Percentiles rank a stretch among this genome's conserved stretches.
These are phyloP conservation scores for Enchytraeus crypticus DNA, from an alignment of 2,888 invertebrate genomes.

Conservation along the genomic window DNA sequence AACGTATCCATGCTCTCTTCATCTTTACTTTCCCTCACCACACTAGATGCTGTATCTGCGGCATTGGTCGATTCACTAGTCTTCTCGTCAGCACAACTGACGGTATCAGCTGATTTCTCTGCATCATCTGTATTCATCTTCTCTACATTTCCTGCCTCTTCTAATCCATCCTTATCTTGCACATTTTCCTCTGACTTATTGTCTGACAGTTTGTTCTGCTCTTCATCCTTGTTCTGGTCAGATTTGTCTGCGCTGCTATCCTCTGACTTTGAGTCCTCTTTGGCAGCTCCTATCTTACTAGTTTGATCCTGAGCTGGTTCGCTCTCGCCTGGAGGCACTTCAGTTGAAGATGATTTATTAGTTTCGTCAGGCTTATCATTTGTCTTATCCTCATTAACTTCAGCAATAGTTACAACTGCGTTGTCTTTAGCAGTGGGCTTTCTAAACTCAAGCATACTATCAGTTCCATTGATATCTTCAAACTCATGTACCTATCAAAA, in stretches of 20 bases:
- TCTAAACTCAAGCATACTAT: conserved; percentile 25
- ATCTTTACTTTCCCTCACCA: neutral
- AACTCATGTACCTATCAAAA: conserved; percentile 26
- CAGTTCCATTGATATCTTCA: conserved; percentile 22
- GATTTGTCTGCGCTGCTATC: conserved; percentile 3
- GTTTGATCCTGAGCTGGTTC: conserved; percentile 2
- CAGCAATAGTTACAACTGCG: neutral
- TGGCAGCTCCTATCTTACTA: neutral
- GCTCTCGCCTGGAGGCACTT: neutral
- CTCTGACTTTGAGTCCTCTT: neutral
- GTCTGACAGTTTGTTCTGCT: neutral
- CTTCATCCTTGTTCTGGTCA: neutral
- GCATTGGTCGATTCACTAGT: too few species aligned
- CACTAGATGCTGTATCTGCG: too few species aligned
- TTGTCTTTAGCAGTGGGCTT: neutral
- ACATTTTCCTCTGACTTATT: neutral
- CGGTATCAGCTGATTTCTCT: neutral
- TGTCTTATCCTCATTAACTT: conserved; percentile 1
- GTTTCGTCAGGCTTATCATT: neutral
- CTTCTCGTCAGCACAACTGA: too few species aligned
- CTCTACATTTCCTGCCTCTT: neutral
- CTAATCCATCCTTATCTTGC: neutral
- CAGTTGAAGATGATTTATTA: neutral
- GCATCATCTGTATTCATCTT: neutral
- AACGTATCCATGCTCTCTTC: neutral